phyloP scores from a whole-genome alignment of 1,140 invertebrate genomes.

The Camponotus floridanus region DNA sequence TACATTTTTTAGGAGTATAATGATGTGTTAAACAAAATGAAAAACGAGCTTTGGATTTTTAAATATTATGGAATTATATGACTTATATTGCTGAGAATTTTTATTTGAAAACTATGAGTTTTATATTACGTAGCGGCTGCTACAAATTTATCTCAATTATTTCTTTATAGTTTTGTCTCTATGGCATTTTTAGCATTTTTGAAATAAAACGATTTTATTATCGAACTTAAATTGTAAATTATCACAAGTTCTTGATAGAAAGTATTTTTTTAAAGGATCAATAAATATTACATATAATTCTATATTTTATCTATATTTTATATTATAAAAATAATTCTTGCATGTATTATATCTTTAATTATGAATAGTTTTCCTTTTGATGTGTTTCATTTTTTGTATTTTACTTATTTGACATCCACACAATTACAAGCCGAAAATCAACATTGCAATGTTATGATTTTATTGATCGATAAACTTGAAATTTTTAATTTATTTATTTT shows the following conservation, averaged over 20 bases:
- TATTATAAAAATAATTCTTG: not conserved
- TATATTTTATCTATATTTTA: too few relatives aligned
- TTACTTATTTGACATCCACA: not conserved
- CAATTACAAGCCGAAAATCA: not conserved
- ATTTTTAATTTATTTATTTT: not conserved
- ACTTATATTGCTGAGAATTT: not conserved
- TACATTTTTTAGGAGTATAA: conserved; percentile 6
- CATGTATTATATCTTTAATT: not conserved
- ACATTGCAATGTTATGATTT: not conserved
- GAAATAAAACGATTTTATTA: conserved; percentile 9
- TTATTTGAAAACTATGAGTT: conserved; percentile 2
- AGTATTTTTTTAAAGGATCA: too few relatives aligned
- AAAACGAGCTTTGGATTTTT: not conserved
- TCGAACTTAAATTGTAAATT: not conserved
- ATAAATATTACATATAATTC: too few relatives aligned
- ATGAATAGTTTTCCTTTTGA: not conserved
- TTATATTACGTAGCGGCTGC: not conserved
- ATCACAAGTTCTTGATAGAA: too few relatives aligned
- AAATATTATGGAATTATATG: not conserved
- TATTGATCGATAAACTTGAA: not conserved
- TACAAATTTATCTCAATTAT: not conserved
- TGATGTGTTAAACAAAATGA: not conserved
- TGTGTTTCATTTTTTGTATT: not conserved
- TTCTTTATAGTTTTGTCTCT: not conserved
- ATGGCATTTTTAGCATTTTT: not conserved